Evolutionary conservation across 2,888 invertebrate genomes (phyloP), one percentile per base, ranked within the genome.

Genomic region (Pristionchus japonicus): DNA sequence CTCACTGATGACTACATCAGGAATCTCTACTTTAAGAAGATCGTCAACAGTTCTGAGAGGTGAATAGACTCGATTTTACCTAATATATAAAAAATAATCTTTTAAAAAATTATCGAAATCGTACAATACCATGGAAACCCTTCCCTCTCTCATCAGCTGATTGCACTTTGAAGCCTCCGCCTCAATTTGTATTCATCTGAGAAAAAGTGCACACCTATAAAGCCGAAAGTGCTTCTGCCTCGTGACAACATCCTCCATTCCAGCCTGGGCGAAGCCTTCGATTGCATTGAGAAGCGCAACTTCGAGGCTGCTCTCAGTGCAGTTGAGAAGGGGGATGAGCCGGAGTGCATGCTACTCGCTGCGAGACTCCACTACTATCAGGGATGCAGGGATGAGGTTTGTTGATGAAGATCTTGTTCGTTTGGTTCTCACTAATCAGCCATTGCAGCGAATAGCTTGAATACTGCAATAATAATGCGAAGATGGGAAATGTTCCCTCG

Each of bases 341-440:
- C 85, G 7, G 40, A 61, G 64, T 64, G 85, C 15, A n/a, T 43
- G 0, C 64, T 85, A 1, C 64, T 85, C 40, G 15, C 85, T 6
- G 85, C 85, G 15, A 37, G 85, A 40, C 85, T 85, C 85, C 15
- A 23, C 43, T 64, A 40, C 27, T 85, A 64, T 43, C 61, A 85
- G 31, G 85, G 85, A 23, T 15, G 23, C 43, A 23, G 7, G 3
- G 64, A 85, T 27, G 27, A 85, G 85, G 85, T n/a, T 20, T 37
- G 61, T 49, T n/a, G n/a, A n/a, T n/a, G n/a, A n/a, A 43, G 43
- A 43, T 11, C 43, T 11, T 11, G 11, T 43, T 9, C 43, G 6
- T 23, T 20, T 7, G 61, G 23, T 61, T 61, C 17, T 7, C n/a
- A n/a, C n/a, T n/a, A n/a, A n/a, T n/a, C n/a, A n/a, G n/a, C n/a